phyloP scores from a whole-genome alignment of 2,797 vertebrate genomes.

The Hypotaenidia okinawae region DNA sequence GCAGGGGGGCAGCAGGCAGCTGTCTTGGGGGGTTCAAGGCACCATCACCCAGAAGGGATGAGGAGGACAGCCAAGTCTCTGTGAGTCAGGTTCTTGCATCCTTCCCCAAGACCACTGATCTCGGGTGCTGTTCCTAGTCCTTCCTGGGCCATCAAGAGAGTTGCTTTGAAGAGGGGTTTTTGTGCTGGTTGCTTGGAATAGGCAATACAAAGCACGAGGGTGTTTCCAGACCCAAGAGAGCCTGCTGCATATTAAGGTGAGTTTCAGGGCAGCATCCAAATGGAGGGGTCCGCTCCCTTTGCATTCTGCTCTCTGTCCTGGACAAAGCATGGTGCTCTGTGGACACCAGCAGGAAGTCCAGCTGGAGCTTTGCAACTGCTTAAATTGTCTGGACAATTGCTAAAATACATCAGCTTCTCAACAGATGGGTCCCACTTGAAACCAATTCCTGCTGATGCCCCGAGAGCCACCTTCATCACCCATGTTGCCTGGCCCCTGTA shows the following conservation, averaged over 20 bases:
- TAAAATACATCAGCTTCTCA: neutral
- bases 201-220: neutral
- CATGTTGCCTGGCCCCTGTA: neutral
- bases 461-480: neutral
- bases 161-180: neutral
- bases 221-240: accelerated
- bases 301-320: accelerated
- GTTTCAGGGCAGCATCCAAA: neutral
- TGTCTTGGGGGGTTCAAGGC: accelerated
- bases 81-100: neutral
- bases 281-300: neutral
- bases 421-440: neutral
- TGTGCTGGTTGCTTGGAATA: neutral
- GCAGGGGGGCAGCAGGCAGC: neutral
- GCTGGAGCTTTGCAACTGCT: neutral
- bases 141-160: accelerated
- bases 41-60: neutral
- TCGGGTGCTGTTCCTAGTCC: accelerated
- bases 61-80: neutral
- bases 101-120: neutral
- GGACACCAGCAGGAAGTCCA: neutral
- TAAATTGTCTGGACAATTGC: neutral
- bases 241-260: neutral
- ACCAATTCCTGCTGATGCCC: neutral
- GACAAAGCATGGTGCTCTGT: accelerated